phyloP scores from a whole-genome alignment of 2,797 vertebrate genomes.

The Oreonectes daqikongensis region DNA sequence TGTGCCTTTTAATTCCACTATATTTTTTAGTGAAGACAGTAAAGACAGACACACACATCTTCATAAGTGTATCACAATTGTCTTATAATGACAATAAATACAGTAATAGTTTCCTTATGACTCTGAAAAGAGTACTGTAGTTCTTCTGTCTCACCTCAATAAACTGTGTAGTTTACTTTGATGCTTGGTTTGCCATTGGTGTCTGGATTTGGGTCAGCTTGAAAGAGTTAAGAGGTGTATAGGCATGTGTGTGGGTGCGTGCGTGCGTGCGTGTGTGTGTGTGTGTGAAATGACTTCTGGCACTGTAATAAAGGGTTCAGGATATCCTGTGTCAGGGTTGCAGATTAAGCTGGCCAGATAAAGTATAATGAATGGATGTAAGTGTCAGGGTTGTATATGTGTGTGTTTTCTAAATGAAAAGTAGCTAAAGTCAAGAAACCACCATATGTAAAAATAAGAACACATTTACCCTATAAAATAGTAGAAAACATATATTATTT shows the following conservation, averaged over 20 bases:
- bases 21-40: too few species aligned
- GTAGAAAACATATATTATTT: too few species aligned
- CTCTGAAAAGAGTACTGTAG: constrained; percentile 30
- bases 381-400: constrained; percentile 47
- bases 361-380: constrained; percentile 55
- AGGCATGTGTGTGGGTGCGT: not conserved
- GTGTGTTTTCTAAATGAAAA: constrained; percentile 30
- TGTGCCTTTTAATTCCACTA: too few species aligned
- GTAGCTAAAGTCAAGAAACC: not conserved
- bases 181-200: constrained; percentile 49
- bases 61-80: not conserved
- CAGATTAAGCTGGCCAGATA: constrained; percentile 56
- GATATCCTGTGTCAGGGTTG: constrained; percentile 60
- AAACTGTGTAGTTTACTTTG: constrained; percentile 31
- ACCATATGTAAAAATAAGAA: constrained; percentile 12
- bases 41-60: too few species aligned
- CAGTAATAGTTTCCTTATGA: constrained; percentile 30
- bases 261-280: constrained; percentile 41
- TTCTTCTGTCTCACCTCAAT: constrained; percentile 47
- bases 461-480: too few species aligned
- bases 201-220: constrained; percentile 47
- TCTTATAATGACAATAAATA: constrained; percentile 25
- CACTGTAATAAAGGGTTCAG: constrained; percentile 62
- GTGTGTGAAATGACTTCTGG: constrained; percentile 58
- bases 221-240: constrained; percentile 49